Percentiles rank a stretch among this genome's conserved stretches.
Conservation (phyloP, 2,888 invertebrate species). For the Rhingia rostrata region DNA sequence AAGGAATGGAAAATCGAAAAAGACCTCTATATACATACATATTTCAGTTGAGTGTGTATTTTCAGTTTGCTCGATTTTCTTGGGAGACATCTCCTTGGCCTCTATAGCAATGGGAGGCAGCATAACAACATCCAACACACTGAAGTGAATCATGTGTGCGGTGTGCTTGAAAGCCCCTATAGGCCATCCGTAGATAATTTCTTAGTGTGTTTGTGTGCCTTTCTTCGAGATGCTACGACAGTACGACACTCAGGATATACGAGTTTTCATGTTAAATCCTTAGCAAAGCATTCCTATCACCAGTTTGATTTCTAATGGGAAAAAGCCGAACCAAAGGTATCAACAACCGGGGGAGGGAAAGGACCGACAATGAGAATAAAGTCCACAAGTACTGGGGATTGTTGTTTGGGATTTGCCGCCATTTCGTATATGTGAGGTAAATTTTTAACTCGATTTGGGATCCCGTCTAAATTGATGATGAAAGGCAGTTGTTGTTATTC, state of each 20-base stretch:
- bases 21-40: slow-evolving; percentile 21
- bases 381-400: slow-evolving; percentile 45
- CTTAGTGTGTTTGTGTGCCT: background rate
- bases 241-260: slow-evolving; percentile 30
- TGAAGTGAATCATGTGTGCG: slow-evolving; percentile 15
- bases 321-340: background rate
- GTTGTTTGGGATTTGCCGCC: slow-evolving; percentile 39
- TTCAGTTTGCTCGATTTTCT: slow-evolving; percentile 32
- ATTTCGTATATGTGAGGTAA: slow-evolving; percentile 7
- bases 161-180: slow-evolving; percentile 6
- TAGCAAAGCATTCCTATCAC: slow-evolving; percentile 53
- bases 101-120: background rate
- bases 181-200: background rate
- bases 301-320: slow-evolving; percentile 51
- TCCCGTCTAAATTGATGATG: slow-evolving; percentile 40
- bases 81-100: slow-evolving; percentile 1
- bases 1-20: slow-evolving; percentile 3
- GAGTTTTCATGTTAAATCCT: slow-evolving; percentile 55
- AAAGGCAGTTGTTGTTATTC: slow-evolving; percentile 48
- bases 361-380: slow-evolving; percentile 50
- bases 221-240: slow-evolving; percentile 16
- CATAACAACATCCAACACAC: slow-evolving; percentile 33
- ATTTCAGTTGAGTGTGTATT: slow-evolving; percentile 29
- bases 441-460: slow-evolving; percentile 32
- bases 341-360: background rate